Conservation (phyloP, 2,113 vertebrate genomes). For the Alces alces region DNA sequence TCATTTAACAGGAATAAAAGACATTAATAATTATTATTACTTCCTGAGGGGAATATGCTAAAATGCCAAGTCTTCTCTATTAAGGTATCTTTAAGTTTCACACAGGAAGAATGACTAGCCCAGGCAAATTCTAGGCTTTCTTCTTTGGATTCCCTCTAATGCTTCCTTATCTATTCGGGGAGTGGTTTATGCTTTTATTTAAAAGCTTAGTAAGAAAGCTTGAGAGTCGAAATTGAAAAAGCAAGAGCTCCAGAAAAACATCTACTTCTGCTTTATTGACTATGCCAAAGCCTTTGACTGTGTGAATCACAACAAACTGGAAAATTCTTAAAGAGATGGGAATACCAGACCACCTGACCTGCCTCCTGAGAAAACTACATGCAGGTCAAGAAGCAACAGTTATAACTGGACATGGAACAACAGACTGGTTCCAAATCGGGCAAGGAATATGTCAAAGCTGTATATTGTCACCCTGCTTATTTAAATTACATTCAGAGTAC, state of each 20-base stretch:
- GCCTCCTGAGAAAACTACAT: background rate
- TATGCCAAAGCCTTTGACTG: background rate
- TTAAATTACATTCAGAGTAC: background rate
- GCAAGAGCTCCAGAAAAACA: background rate
- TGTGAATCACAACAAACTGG: background rate
- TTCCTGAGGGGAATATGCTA: background rate
- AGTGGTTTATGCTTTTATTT: constrained; percentile 5
- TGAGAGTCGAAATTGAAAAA: background rate
- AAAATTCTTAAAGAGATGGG: background rate
- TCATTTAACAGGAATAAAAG: constrained; percentile 21
- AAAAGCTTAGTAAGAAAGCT: constrained; percentile 23
- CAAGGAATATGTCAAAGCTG: background rate
- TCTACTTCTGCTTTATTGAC: background rate
- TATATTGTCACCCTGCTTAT: background rate
- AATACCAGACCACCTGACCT: background rate
- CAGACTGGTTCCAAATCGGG: background rate
- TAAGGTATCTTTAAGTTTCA: background rate
- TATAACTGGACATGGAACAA: background rate
- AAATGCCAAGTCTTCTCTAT: background rate
- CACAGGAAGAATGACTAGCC: background rate
- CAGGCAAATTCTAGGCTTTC: background rate
- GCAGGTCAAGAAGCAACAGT: background rate
- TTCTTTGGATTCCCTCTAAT: background rate
- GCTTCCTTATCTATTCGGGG: background rate
- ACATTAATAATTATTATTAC: constrained; percentile 10